A percentile compares a stretch with the other conserved stretches of the same genome.
These are phyloP conservation scores for Amphilophus citrinellus DNA, from an alignment of 2,113 vertebrate species.

Conservation along the genomic window DNA sequence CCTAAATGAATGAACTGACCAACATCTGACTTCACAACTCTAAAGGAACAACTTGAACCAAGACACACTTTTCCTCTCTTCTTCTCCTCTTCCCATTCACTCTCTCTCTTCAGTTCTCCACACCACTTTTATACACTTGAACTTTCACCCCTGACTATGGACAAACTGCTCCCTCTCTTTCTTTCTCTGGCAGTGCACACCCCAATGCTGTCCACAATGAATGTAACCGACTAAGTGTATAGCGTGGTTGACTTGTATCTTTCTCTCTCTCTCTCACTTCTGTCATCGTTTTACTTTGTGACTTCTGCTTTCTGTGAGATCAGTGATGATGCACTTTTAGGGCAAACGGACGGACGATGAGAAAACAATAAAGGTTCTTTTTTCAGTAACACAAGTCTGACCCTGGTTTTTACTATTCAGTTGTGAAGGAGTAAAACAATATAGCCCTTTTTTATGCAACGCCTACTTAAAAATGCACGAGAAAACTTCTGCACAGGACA, in stretches of 20 bases:
- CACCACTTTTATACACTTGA: conserved; percentile 81
- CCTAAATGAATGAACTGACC: conserved; percentile 77
- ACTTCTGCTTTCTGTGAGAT: conserved; percentile 78
- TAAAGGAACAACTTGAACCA: conserved; percentile 80
- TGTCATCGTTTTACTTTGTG: conserved; percentile 74
- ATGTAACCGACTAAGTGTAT: conserved; percentile 76
- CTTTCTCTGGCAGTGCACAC: conserved; percentile 66
- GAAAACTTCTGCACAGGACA: neutral
- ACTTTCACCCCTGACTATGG: conserved; percentile 53
- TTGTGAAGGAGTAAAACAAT: neutral
- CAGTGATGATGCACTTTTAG: conserved; percentile 81
- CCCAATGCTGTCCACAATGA: conserved; percentile 71
- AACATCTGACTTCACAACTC: conserved; percentile 68
- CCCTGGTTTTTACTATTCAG: conserved; percentile 20
- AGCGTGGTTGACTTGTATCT: conserved; percentile 71
- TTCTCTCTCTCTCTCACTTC: conserved; percentile 66
- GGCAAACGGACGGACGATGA: conserved; percentile 78
- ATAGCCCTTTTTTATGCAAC: neutral
- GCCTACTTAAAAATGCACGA: neutral
- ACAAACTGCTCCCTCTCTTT: conserved; percentile 33
- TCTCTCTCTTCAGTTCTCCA: conserved; percentile 63
- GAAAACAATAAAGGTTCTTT: conserved; percentile 83
- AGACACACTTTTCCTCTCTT: conserved; percentile 62
- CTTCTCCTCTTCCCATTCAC: conserved; percentile 59
- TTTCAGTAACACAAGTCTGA: conserved; percentile 76